Base-by-base conservation (phyloP, 2,888 invertebrate genomes). In the Sisyra nigra region DNA sequence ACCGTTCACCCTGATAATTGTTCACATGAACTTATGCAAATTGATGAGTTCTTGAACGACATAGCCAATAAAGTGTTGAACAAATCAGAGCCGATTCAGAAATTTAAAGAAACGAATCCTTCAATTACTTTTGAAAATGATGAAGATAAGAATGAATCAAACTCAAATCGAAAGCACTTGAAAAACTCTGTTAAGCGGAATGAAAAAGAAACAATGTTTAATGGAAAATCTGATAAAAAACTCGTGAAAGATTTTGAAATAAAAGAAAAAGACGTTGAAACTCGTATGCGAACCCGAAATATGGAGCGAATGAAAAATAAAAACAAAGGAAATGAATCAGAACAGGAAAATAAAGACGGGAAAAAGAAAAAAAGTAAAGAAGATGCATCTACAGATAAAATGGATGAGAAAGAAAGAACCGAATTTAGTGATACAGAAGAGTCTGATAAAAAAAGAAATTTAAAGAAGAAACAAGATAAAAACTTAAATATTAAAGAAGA, bases 41-140 rank as follows among this genome's bases (percentile, higher is more conserved):
- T 43, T 15, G 43, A 43, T 43, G 29, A 37, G 14, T 43, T 38
- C 29, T 38, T 43, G 13, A 43, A 43, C n/a, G 43, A 43, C 18
- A 43, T 43, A 9, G 43, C 32, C n/a, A 37, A 38, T 31, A 43
- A 43, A 19, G 38, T 43, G 13, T 14, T 43, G 15, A 29, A 34
- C 10, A 34, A 34, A 19, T 19, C 17, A 31, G 35, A 30, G 24
- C 11, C 24, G 10, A 29, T 13, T 11, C 18, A 33, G 24, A 18
- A 14, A 18, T 14, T 19, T n/a, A n/a, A 19, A 7, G 15, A 34
- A n/a, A 41, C n/a, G 2, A 18, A 40, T 7, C 14, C 14, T 15
- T 18, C 10, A 31, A 38, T 24, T 8, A 38, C 18, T 18, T 11
- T n/a, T 24, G n/a, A 40, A 13, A 31, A 14, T 9, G 31, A 8